Conservation (phyloP, 2,888 invertebrate species). For the Dysmachus trigonus region DNA sequence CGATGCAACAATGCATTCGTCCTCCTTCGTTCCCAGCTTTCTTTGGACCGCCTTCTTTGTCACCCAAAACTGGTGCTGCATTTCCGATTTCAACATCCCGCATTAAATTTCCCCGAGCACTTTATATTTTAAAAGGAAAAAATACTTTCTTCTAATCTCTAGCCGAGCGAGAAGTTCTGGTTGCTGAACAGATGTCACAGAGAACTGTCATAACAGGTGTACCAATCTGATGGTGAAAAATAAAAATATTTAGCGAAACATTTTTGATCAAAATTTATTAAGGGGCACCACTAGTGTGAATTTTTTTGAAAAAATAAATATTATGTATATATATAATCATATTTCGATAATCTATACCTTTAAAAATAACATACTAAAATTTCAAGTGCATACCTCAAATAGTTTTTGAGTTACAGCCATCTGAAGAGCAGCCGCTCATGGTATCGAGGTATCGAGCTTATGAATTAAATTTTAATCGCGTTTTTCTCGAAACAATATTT, state of each 20-base stretch:
- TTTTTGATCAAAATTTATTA: too few species aligned
- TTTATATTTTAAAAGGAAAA: not conserved
- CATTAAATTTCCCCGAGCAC: not conserved
- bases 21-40: constrained; percentile 95
- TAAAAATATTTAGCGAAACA: not conserved
- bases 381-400: too few species aligned
- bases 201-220: not conserved
- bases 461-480: too few species aligned
- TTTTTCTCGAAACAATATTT: too few species aligned
- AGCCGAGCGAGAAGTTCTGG: not conserved
- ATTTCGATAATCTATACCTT: too few species aligned
- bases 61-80: constrained; percentile 98
- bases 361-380: too few species aligned
- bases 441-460: too few species aligned
- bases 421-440: too few species aligned
- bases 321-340: too few species aligned
- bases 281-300: too few species aligned
- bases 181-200: not conserved
- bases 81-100: constrained; percentile 66
- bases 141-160: not conserved
- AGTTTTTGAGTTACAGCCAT: too few species aligned
- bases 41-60: constrained; percentile 94
- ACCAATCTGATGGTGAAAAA: not conserved
- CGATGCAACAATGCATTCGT: constrained; percentile 94
- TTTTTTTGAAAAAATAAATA: too few species aligned